phyloP scores from a whole-genome alignment of 2,888 invertebrate species.

The Tillus elongatus region DNA sequence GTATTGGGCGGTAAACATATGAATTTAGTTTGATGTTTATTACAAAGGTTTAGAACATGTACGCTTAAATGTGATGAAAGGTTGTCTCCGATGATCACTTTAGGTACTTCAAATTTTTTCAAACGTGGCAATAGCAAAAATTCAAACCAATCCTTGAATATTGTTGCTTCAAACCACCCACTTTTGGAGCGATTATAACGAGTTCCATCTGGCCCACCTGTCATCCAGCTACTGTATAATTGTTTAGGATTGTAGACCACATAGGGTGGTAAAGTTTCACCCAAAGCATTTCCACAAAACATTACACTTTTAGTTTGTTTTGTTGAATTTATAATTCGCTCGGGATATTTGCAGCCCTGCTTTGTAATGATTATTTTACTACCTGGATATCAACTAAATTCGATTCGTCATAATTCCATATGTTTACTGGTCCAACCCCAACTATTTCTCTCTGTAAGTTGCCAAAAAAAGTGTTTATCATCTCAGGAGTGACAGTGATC shows the following conservation, averaged over 20 bases:
- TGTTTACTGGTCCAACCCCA: no score
- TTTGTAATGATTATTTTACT: conserved; percentile 23
- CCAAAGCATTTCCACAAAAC: conserved; percentile 31
- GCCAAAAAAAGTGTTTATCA: no score
- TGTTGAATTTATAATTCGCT: conserved; percentile 27
- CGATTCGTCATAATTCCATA: no score
- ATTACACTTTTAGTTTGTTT: conserved; percentile 30
- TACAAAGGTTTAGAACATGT: conserved; percentile 26
- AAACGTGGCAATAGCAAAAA: conserved; percentile 23
- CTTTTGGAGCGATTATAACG: conserved; percentile 30
- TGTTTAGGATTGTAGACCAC: conserved; percentile 31
- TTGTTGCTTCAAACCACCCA: conserved; percentile 23
- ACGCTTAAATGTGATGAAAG: conserved; percentile 24
- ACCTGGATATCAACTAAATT: conserved; percentile 25
- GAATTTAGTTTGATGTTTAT: conserved; percentile 26
- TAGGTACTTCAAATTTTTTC: conserved; percentile 21
- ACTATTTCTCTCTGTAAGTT: no score
- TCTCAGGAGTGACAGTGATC: no score
- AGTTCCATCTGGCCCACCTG: conserved; percentile 29
- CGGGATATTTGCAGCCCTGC: conserved; percentile 30
- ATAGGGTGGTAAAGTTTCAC: conserved; percentile 29
- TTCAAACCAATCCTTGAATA: conserved; percentile 21
- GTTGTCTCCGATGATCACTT: conserved; percentile 31
- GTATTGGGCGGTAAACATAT: conserved; percentile 26
- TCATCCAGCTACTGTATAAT: conserved; percentile 30